phyloP scores from a whole-genome alignment of 30 jellyfish, hydroid and myxozoan species.

The Chironex yamaguchii region DNA sequence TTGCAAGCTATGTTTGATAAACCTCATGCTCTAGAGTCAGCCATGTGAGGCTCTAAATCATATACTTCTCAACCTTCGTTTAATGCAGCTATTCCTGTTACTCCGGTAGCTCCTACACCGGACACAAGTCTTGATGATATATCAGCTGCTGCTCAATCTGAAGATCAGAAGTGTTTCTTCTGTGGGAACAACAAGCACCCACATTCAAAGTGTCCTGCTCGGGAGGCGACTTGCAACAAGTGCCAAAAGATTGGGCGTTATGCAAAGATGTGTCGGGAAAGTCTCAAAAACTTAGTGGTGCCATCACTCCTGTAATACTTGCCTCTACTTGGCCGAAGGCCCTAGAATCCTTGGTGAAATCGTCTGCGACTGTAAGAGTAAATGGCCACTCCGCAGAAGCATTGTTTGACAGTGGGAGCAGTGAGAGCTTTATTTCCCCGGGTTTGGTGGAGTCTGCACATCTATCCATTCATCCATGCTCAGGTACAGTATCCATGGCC shows the following conservation, averaged over 20 bases:
- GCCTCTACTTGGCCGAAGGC: neutral
- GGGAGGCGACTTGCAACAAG: too few species aligned
- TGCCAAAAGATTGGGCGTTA: too few species aligned
- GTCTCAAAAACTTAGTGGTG: neutral
- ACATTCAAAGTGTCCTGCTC: too few species aligned
- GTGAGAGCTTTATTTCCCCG: neutral
- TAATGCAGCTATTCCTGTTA: too few species aligned
- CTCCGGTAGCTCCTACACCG: too few species aligned
- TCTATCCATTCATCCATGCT: neutral
- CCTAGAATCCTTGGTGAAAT: neutral
- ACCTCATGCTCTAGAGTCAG: constrained; percentile 15
- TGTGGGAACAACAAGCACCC: too few species aligned
- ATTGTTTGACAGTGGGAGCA: constrained; percentile 8
- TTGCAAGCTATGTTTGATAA: neutral
- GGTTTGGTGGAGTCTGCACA: neutral
- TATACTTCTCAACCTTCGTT: too few species aligned
- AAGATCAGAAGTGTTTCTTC: too few species aligned
- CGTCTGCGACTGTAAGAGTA: neutral
- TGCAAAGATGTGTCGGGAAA: neutral
- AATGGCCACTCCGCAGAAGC: neutral
- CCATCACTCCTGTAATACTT: neutral
- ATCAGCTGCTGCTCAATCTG: too few species aligned
- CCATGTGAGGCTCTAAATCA: neutral
- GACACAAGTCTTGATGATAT: too few species aligned
- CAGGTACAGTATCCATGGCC: constrained; percentile 5